phyloP scores from a whole-genome alignment of 64 coral and sea anemone species.

The Porites australiensis region DNA sequence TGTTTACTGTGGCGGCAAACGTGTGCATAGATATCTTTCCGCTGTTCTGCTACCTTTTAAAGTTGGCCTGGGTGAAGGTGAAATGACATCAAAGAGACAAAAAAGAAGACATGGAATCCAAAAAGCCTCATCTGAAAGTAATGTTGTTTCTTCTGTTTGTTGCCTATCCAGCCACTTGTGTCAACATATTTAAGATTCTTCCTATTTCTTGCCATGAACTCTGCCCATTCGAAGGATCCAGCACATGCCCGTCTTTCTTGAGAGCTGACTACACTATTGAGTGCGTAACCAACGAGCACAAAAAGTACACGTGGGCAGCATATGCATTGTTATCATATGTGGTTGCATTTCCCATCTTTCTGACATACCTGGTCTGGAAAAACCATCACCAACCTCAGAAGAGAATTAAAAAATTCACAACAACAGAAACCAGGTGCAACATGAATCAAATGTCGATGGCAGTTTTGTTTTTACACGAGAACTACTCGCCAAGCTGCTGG shows the following conservation, averaged over 20 bases:
- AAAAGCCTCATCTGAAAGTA: neutral
- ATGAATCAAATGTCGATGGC: neutral
- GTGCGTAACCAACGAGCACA: neutral
- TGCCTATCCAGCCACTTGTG: constrained; percentile 28
- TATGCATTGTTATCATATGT: constrained; percentile 11
- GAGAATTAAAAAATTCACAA: neutral
- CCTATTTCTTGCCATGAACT: constrained; percentile 44
- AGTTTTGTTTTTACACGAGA: constrained; percentile 37
- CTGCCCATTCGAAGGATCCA: neutral
- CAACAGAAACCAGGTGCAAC: neutral
- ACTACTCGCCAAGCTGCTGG: constrained; percentile 25
- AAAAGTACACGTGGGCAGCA: neutral
- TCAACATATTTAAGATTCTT: constrained; percentile 18
- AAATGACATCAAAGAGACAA: neutral
- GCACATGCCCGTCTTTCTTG: neutral
- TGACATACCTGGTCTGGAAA: constrained; percentile 31
- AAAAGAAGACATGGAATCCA: neutral
- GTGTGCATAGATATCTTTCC: neutral
- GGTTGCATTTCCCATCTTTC: constrained; percentile 2
- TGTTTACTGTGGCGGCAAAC: neutral
- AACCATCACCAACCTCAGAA: neutral
- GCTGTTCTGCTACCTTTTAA: neutral
- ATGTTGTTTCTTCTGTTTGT: constrained; percentile 28
- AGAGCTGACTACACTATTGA: constrained; percentile 28
- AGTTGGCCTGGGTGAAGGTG: neutral